Conservation (phyloP, 2,797 vertebrate species). For the Syngnathus rostellatus region DNA sequence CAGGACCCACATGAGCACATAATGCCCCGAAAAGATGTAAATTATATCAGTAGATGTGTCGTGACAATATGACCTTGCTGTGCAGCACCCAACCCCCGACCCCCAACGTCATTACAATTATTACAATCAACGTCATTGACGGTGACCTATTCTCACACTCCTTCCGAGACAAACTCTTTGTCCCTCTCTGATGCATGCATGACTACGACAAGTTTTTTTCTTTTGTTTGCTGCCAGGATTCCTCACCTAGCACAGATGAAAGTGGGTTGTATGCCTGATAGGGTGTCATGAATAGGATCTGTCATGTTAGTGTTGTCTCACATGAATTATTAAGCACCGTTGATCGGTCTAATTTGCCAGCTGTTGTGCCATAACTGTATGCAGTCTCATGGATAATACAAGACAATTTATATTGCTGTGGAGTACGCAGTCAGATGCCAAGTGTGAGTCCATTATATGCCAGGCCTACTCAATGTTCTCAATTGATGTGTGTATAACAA, state of each 20-base stretch:
- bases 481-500: slow-evolving; percentile 42
- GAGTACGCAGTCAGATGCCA: slow-evolving; percentile 48
- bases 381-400: slow-evolving; percentile 62
- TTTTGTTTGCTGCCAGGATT: slow-evolving; percentile 58
- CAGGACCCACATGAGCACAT: slow-evolving; percentile 30
- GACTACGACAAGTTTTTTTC: slow-evolving; percentile 32
- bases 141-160: slow-evolving; percentile 51
- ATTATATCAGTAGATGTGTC: slow-evolving; percentile 26
- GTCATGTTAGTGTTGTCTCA: slow-evolving; percentile 67
- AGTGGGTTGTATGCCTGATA: slow-evolving; percentile 55
- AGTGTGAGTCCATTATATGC: slow-evolving; percentile 46
- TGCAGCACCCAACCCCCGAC: slow-evolving; percentile 6
- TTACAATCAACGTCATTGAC: slow-evolving; percentile 36
- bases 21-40: slow-evolving; percentile 26
- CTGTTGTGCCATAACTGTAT: slow-evolving; percentile 67
- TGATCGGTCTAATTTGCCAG: slow-evolving; percentile 72
- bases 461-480: slow-evolving; percentile 41
- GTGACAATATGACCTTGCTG: slow-evolving; percentile 32
- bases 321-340: slow-evolving; percentile 69
- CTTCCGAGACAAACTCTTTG: slow-evolving; percentile 46
- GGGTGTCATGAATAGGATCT: slow-evolving; percentile 66
- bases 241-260: slow-evolving; percentile 60
- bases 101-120: slow-evolving; percentile 36
- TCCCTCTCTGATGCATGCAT: slow-evolving; percentile 29
- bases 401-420: slow-evolving; percentile 56